Percentiles rank a stretch among this genome's conserved stretches.
phyloP scores from a whole-genome alignment of 2,113 vertebrate genomes.

The Hippoglossus stenolepis region DNA sequence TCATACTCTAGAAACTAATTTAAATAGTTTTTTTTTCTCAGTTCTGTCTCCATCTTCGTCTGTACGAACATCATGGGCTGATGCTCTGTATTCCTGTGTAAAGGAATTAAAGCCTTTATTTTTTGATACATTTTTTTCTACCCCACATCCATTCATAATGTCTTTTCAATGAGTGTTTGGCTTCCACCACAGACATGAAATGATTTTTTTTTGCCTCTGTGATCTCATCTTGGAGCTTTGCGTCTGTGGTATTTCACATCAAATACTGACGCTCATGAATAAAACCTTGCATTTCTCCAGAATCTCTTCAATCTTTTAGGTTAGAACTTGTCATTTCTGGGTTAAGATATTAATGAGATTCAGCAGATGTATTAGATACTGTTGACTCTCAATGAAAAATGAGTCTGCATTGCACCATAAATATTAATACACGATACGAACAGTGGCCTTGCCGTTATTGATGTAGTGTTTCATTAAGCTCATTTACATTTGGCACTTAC shows the following conservation, averaged over 20 bases:
- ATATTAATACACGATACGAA: neutral
- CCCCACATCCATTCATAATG: too few relatives aligned
- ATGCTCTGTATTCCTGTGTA: neutral
- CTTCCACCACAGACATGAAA: neutral
- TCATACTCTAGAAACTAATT: neutral
- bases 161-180: neutral
- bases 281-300: neutral
- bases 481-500: neutral
- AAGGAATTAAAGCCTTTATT: neutral
- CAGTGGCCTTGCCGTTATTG: neutral
- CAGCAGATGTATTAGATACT: neutral
- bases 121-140: neutral
- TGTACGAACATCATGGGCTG: neutral
- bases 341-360: conserved; percentile 11
- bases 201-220: neutral
- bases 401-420: neutral
- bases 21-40: too few relatives aligned
- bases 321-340: neutral
- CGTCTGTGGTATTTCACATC: neutral
- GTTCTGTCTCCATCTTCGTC: neutral
- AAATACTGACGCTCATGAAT: neutral
- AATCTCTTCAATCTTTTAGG: neutral
- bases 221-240: neutral
- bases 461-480: neutral
- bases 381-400: conserved; percentile 15